phyloP scores from a whole-genome alignment of 2,113 vertebrate genomes.

The Vimba vimba region DNA sequence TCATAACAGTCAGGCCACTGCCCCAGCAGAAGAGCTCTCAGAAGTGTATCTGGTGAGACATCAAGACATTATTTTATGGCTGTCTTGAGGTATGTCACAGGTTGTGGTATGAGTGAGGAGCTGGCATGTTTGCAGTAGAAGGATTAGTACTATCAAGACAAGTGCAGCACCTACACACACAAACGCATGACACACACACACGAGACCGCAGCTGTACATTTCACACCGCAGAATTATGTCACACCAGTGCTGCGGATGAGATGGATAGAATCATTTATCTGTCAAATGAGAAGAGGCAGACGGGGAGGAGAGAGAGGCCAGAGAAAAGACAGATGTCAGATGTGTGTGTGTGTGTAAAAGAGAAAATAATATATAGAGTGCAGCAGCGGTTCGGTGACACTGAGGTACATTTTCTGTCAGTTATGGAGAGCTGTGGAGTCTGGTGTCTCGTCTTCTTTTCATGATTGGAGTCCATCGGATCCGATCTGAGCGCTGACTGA shows the following conservation, averaged over 20 bases:
- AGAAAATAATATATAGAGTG: constrained; percentile 26
- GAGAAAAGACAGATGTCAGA: constrained; percentile 23
- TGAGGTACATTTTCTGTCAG: constrained; percentile 53
- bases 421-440: constrained; percentile 10
- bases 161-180: neutral
- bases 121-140: neutral
- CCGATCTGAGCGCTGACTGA: constrained; percentile 17
- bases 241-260: neutral
- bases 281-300: constrained; percentile 1
- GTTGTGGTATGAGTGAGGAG: neutral
- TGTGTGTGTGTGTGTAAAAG: neutral
- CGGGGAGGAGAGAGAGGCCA: neutral
- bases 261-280: constrained; percentile 32
- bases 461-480: constrained; percentile 53
- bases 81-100: neutral
- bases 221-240: neutral
- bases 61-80: neutral
- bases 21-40: neutral
- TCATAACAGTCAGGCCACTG: neutral
- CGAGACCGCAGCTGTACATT: neutral
- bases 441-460: constrained; percentile 23
- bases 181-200: neutral
- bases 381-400: constrained; percentile 3
- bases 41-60: neutral
- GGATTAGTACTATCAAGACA: neutral